Conservation (phyloP, 2,888 invertebrate species). For the Drosophila cognata region DNA sequence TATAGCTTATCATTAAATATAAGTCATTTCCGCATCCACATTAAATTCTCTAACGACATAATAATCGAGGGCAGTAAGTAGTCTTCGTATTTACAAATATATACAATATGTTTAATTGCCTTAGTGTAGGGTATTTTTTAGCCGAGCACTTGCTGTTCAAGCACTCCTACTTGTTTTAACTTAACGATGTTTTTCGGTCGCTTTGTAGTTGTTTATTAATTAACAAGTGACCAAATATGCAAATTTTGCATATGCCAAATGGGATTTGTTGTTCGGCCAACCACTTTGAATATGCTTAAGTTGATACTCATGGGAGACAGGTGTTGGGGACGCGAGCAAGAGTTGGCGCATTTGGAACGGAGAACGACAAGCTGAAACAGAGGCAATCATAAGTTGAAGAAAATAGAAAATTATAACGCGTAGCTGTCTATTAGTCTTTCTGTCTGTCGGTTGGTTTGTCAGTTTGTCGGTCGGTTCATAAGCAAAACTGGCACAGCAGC, state of each 20-base stretch:
- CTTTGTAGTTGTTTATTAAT: conserved; percentile 72
- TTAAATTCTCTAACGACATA: background rate
- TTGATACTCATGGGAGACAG: background rate
- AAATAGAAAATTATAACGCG: conserved; percentile 76
- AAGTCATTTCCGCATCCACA: background rate
- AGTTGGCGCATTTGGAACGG: conserved; percentile 1
- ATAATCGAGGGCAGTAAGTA: background rate
- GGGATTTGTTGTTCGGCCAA: conserved; percentile 53
- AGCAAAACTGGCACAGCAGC: conserved; percentile 59
- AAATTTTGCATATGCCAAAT: conserved; percentile 67
- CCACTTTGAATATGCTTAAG: conserved; percentile 31
- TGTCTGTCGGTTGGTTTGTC: background rate
- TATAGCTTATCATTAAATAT: background rate
- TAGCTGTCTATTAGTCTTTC: conserved; percentile 10
- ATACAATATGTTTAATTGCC: background rate
- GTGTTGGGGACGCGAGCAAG: background rate
- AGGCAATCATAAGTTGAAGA: conserved; percentile 63
- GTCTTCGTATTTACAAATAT: background rate
- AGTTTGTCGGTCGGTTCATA: conserved; percentile 33
- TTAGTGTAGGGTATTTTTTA: conserved; percentile 15
- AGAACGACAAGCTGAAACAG: conserved; percentile 22
- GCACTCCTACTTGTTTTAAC: conserved; percentile 19
- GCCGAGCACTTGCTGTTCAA: background rate
- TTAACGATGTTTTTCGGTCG: conserved; percentile 29
- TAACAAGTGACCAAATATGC: conserved; percentile 83